phyloP scores from a whole-genome alignment of 2,797 vertebrate species.

The Sylvilagus floridanus region DNA sequence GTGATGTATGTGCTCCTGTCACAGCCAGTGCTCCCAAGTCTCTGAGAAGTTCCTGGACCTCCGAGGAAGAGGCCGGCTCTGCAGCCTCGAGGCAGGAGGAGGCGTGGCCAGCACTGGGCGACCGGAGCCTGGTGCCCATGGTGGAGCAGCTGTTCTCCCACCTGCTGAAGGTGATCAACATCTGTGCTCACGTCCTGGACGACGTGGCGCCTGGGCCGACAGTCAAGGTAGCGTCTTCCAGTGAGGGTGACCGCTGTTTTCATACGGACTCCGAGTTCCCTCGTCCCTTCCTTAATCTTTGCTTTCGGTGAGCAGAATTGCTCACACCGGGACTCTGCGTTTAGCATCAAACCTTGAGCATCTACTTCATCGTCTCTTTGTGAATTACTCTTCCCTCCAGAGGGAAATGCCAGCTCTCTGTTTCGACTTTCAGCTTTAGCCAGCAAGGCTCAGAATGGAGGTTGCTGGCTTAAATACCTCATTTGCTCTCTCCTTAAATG shows the following conservation, averaged over 20 bases:
- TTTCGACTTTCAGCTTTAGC: neutral
- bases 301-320: neutral
- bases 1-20: neutral
- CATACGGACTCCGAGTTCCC: no score
- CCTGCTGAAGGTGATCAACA: constrained; percentile 96
- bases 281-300: neutral
- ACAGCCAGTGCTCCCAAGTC: constrained; percentile 95
- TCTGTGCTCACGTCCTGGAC: constrained; percentile 97
- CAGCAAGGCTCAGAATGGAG: neutral
- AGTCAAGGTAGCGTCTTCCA: constrained; percentile 89
- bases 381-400: accelerated
- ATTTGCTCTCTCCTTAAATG: neutral
- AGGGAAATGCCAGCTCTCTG: no score
- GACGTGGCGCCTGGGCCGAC: constrained; percentile 95
- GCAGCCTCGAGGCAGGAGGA: constrained; percentile 93
- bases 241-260: neutral
- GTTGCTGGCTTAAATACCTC: neutral
- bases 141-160: constrained; percentile 97
- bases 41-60: constrained; percentile 94
- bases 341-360: neutral
- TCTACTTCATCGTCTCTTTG: neutral
- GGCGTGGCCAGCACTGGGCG: constrained; percentile 94
- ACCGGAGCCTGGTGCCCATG: constrained; percentile 93
- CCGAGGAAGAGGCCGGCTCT: constrained; percentile 91
- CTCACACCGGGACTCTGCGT: no score